Percentiles rank a stretch among this genome's conserved stretches.
Evolutionary conservation across 1,140 invertebrate species (phyloP).

Genomic region (Aphidius gifuensis): DNA sequence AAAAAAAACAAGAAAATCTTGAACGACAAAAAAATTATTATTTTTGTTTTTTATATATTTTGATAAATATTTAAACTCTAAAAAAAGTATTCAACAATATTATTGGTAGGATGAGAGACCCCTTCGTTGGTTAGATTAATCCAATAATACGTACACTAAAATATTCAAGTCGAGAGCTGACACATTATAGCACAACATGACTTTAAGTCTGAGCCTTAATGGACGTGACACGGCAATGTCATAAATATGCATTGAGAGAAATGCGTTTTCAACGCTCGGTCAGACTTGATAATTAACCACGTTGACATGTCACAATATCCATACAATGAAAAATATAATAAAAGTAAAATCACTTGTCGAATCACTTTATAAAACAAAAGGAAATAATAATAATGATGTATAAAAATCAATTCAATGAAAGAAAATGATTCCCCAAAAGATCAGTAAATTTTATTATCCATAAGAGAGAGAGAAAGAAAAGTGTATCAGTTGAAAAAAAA

Average conservation of each 20-base stretch:
- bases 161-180: not conserved
- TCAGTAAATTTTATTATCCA: slow-evolving; percentile 37
- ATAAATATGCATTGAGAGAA: slow-evolving; percentile 31
- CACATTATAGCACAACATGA: slow-evolving; percentile 17
- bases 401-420: slow-evolving; percentile 42
- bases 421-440: slow-evolving; percentile 32
- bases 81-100: no score
- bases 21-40: not conserved
- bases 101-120: not conserved
- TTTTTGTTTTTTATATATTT: no score
- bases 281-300: not conserved
- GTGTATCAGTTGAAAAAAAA: not conserved
- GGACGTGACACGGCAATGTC: slow-evolving; percentile 28
- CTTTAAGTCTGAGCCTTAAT: slow-evolving; percentile 33
- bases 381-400: slow-evolving; percentile 8
- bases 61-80: no score
- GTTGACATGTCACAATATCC: not conserved
- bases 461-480: slow-evolving; percentile 22
- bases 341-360: not conserved
- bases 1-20: slow-evolving; percentile 1
- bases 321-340: no score
- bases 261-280: slow-evolving; percentile 12
- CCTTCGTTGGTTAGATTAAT: slow-evolving; percentile 22
- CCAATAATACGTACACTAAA: slow-evolving; percentile 25
- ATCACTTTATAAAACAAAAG: not conserved